These are phyloP conservation scores for Corythornis madagascariensis DNA, from an alignment of 2,113 vertebrate genomes.

Conservation along the genomic window DNA sequence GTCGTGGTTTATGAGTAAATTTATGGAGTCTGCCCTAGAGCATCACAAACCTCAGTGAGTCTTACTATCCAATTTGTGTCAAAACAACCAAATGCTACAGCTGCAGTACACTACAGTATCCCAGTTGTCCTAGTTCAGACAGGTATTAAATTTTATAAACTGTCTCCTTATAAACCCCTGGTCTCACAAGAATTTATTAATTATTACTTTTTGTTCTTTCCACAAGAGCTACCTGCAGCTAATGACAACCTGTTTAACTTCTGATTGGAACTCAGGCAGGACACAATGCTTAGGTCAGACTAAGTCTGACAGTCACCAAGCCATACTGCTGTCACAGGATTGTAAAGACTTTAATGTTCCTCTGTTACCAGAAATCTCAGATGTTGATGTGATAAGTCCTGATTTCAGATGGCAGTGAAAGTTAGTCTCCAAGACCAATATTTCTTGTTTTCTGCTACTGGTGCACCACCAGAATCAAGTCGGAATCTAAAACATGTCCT, in stretches of 20 bases:
- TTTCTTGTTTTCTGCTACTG: background rate
- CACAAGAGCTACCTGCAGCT: background rate
- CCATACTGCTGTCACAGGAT: background rate
- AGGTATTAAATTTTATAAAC: no score
- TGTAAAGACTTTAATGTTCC: background rate
- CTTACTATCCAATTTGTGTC: background rate
- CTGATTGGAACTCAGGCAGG: background rate
- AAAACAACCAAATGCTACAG: background rate
- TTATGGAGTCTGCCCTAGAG: background rate
- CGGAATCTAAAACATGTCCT: background rate
- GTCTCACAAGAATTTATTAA: no score
- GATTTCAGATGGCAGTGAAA: background rate
- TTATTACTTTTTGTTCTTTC: background rate
- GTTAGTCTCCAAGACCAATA: background rate
- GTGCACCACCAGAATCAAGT: background rate
- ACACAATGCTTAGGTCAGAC: background rate
- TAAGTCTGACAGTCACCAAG: background rate
- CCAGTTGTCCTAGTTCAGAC: background rate
- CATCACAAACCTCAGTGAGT: background rate
- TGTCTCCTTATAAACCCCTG: no score
- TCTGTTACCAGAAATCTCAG: background rate
- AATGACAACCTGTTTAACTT: background rate
- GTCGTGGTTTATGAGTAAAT: background rate
- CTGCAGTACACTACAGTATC: background rate
- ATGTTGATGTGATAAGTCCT: background rate